A percentile compares a stretch with the other conserved stretches of the same genome.
Conservation (phyloP, 2,888 invertebrate species). For the Macaria liturata region DNA sequence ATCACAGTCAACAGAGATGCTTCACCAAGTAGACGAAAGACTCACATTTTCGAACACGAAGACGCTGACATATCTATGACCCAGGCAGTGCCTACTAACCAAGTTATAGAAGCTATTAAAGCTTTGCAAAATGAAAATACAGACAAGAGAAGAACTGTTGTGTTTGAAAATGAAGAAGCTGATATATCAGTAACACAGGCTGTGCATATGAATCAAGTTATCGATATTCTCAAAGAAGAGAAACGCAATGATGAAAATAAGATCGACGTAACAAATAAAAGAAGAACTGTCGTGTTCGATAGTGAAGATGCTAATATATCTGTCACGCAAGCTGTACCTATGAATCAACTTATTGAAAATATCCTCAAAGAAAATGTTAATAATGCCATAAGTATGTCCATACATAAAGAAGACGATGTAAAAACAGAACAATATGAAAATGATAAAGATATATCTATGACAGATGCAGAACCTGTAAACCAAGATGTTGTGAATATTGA, state of each 20-base stretch:
- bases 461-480: no score
- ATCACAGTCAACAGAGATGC: no score
- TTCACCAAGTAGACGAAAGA: neutral
- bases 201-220: constrained; percentile 34
- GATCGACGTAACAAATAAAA: neutral
- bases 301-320: constrained; percentile 21
- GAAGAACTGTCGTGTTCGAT: constrained; percentile 16
- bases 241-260: neutral
- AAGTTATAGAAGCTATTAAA: constrained; percentile 1
- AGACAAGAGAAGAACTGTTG: constrained; percentile 30
- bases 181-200: constrained; percentile 46
- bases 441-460: no score
- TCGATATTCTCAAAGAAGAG: constrained; percentile 2
- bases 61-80: constrained; percentile 18
- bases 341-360: neutral
- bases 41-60: neutral
- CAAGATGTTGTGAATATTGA: no score
- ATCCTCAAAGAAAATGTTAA: constrained; percentile 10
- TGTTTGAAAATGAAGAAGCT: constrained; percentile 33
- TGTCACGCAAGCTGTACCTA: constrained; percentile 15
- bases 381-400: neutral
- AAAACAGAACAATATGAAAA: no score
- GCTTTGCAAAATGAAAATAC: neutral
- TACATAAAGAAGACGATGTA: no score
- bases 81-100: constrained; percentile 15